These are phyloP conservation scores for Serilophus lunatus DNA, from an alignment of 2,113 vertebrate genomes.

Conservation along the genomic window DNA sequence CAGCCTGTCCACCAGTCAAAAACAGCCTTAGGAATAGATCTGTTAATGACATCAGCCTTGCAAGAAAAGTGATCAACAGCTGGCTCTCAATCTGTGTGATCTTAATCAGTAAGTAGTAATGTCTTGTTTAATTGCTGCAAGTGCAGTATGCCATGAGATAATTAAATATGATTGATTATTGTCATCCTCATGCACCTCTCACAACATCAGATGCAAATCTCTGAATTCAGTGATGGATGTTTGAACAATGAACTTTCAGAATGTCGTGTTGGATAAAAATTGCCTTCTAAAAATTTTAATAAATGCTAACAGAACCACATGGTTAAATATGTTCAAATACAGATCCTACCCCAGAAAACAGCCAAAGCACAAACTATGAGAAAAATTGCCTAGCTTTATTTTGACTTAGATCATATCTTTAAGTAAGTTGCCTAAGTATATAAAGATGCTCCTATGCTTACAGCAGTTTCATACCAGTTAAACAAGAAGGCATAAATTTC, in stretches of 20 bases:
- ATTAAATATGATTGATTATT: conserved; percentile 64
- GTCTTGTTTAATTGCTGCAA: conserved; percentile 58
- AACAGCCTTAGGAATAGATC: neutral
- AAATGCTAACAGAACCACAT: neutral
- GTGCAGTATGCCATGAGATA: conserved; percentile 35
- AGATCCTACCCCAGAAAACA: neutral
- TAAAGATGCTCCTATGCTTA: neutral
- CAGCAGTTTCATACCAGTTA: neutral
- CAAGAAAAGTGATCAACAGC: conserved; percentile 52
- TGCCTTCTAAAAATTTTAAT: neutral
- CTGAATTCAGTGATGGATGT: neutral
- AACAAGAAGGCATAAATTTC: neutral
- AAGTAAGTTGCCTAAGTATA: neutral
- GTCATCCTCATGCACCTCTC: conserved; percentile 26
- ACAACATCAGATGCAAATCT: conserved; percentile 44
- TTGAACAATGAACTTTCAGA: conserved; percentile 14
- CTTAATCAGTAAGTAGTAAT: conserved; percentile 51
- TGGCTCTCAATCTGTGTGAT: conserved; percentile 43
- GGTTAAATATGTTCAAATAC: neutral
- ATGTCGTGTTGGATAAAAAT: neutral
- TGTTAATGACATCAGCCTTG: conserved; percentile 26
- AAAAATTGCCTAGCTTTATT: neutral
- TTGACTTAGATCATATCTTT: neutral
- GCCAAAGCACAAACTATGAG: neutral
- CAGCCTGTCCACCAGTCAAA: neutral